Base-by-base conservation (phyloP, 2,888 invertebrate genomes). In the Drosophila mercatorum region DNA sequence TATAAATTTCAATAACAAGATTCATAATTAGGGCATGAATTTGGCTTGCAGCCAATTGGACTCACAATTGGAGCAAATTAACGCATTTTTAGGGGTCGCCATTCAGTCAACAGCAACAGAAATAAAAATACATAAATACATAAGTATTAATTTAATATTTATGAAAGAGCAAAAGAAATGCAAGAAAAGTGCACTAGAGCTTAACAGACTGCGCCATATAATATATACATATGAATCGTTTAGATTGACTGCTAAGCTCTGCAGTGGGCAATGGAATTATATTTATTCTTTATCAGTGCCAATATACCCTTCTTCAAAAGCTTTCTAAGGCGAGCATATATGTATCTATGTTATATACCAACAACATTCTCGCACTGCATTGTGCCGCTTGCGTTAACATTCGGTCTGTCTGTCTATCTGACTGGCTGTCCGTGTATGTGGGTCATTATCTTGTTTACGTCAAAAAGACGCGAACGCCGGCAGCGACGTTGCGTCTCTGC, bases 371-470 rank as follows among this genome's bases (percentile, higher is more conserved):
- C 46, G 47, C 57, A 58, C 62, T 75, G 59, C 71, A 69, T 36
- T 73, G 86, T 71, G 51, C 62, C 75, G 71, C 82, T 78, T 75
- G 75, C 68, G 43, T 75, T 62, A 66, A 51, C 68, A 58, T 49
- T 52, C 68, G 84, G 81, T 22, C 22, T 64, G 58, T 56, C 52
- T 49, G 44, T 28, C 3, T 28, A 5, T 5, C 43, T 3, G 22
- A 17, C n/a, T 55, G 11, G 2, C 22, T 44, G 22, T 22, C 44
- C 22, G 55, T 43, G 72, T 70, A 83, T 88, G 79, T 88, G 85
- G 88, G 83, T 88, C 88, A 88, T 88, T 88, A 83, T 83, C 83
- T 88, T 83, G 83, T 84, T 87, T 82, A 85, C 88, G 82, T 70
- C 76, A 84, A 69, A 72, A 61, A n/a, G 56, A 52, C 67, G 68